Evolutionary conservation across 2,797 vertebrate genomes (phyloP).

Genomic region (Mallotus villosus): DNA sequence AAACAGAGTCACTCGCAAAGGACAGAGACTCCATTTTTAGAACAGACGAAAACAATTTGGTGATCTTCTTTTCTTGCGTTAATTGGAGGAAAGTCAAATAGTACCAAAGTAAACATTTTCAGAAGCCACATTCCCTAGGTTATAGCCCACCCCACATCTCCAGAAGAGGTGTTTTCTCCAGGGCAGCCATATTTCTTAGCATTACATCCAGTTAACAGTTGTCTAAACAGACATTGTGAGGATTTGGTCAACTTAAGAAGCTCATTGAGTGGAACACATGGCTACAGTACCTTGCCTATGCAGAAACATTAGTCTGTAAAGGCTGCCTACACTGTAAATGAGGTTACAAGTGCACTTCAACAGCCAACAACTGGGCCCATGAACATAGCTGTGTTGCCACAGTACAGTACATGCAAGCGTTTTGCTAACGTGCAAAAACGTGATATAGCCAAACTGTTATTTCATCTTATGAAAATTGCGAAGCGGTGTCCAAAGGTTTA

Average conservation of each 20-base stretch:
- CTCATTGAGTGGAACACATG: conserved; percentile 16
- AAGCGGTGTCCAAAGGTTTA: conserved; percentile 59
- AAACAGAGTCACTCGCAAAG: conserved; percentile 68
- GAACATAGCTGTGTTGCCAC: conserved; percentile 26
- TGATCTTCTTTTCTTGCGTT: conserved; percentile 65
- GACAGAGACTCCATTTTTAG: conserved; percentile 65
- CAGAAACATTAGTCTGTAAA: conserved; percentile 41
- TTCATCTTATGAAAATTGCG: conserved; percentile 42
- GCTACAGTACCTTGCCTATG: conserved; percentile 10
- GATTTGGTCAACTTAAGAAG: conserved; percentile 39
- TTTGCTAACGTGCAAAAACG: conserved; percentile 66
- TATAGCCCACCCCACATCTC: conserved; percentile 47
- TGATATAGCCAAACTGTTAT: conserved; percentile 44
- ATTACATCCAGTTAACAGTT: conserved; percentile 43
- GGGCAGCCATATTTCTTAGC: conserved; percentile 46
- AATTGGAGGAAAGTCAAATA: conserved; percentile 48
- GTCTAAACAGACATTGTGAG: conserved; percentile 51
- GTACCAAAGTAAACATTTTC: conserved; percentile 66
- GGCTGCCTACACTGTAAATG: conserved; percentile 38
- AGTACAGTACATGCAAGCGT: conserved; percentile 68
- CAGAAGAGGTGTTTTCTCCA: conserved; percentile 65
- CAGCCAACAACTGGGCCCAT: conserved; percentile 45
- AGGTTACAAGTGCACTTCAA: conserved; percentile 64
- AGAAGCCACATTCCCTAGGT: conserved; percentile 69
- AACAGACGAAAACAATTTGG: conserved; percentile 57